phyloP scores from a whole-genome alignment of 2,797 vertebrate species.

The Numenius phaeopus region DNA sequence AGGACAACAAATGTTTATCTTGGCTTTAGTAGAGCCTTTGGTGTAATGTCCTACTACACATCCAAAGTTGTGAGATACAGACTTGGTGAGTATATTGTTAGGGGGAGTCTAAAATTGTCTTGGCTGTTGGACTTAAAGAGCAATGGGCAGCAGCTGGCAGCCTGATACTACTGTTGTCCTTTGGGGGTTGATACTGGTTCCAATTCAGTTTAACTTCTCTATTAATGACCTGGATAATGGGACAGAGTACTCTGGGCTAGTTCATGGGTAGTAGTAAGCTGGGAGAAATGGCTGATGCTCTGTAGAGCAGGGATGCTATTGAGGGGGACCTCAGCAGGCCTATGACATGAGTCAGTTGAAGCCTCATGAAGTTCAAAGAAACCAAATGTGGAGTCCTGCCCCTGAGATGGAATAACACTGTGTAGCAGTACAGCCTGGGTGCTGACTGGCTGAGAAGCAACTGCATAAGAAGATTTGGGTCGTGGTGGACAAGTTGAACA shows the following conservation, averaged over 20 bases:
- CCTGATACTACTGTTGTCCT: no score
- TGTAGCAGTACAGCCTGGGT: neutral
- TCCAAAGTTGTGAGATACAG: neutral
- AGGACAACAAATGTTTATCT: neutral
- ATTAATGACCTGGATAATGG: neutral
- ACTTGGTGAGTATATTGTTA: neutral
- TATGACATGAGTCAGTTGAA: neutral
- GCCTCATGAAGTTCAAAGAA: neutral
- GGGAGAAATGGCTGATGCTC: neutral
- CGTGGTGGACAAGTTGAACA: neutral
- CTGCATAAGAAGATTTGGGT: neutral
- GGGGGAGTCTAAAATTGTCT: neutral
- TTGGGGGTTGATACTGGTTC: neutral
- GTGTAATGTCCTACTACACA: neutral
- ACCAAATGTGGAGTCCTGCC: neutral
- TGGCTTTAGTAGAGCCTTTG: neutral
- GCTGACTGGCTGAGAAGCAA: neutral
- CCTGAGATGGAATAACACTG: neutral
- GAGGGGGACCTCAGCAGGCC: neutral
- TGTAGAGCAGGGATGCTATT: neutral
- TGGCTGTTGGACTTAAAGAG: neutral
- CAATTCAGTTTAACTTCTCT: neutral
- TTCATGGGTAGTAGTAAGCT: neutral
- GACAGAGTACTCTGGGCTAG: neutral
- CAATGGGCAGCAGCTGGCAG: neutral